Base-by-base conservation (phyloP, 2,888 invertebrate genomes). In the Dermolepida albohirtum region DNA sequence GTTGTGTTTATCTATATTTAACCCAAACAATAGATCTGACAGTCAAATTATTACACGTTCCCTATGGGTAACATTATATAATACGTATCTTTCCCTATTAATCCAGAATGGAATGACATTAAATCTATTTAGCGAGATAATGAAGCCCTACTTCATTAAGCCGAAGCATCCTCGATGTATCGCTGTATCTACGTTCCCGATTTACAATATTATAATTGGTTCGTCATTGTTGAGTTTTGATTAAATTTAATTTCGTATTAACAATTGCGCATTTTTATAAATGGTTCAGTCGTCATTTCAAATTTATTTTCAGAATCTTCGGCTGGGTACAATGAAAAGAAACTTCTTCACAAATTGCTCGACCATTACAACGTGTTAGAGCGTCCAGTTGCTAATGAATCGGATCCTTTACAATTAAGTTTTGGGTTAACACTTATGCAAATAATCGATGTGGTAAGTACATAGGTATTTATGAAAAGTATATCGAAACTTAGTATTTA, bases 351-450 rank as follows among this genome's bases (percentile, higher is more conserved):
- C 87, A 92, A 93, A 87, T 90, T 96, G 83, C 89, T 96, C 85
- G 94, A 94, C 87, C 89, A 92, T 84, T 96, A 96, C 90, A 96
- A 96, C 89, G 93, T 93, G 83, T 88, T 96, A 87, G 96, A 96
- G 88, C 89, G 96, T 83, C 95, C 95, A 80, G 96, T 96, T 84
- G 92, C 94, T 85, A 96, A 96, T 88, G 96, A 96, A 89, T 95
- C 95, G 86, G 96, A 96, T 86, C 94, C 96, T 82, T 89, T 96
- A 84, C 92, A 93, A 88, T 91, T 96, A 86, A 95, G 94, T 88
- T 96, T 96, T 88, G 96, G 96, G 86, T 92, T 96, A 87, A 96
- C 96, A 84, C 91, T 96, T 85, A 95, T 95, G 94, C 96, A 96
- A 90, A 96, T 96, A 87, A 96, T 96, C 85, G 96, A 96, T 89